These are phyloP conservation scores for Tragelaphus buxtoni DNA, from an alignment of 2,113 vertebrate genomes.

Conservation along the genomic window DNA sequence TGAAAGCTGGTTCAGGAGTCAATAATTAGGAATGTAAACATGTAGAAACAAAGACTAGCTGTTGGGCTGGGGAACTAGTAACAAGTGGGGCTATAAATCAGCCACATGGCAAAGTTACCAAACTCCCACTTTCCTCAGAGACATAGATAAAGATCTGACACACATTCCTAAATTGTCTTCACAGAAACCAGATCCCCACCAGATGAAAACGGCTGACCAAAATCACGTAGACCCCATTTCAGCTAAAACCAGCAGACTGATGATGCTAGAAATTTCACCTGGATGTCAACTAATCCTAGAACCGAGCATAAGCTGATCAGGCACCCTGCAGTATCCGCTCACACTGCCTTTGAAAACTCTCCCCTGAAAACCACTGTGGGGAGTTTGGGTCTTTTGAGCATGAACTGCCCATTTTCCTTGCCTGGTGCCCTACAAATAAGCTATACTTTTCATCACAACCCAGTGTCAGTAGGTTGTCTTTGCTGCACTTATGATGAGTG, in stretches of 20 bases:
- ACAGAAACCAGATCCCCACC: background rate
- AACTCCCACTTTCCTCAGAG: background rate
- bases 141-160: background rate
- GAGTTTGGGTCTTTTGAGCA: background rate
- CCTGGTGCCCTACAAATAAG: too few species aligned
- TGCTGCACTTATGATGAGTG: background rate
- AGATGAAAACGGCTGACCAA: background rate
- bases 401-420: background rate
- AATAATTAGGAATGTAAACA: background rate
- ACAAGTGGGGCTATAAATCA: background rate
- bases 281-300: background rate
- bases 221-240: background rate
- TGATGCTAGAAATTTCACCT: background rate
- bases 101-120: background rate
- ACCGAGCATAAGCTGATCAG: background rate
- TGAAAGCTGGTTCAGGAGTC: background rate
- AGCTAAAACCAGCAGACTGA: background rate
- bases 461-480: background rate
- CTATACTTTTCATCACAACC: background rate
- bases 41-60: background rate
- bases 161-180: background rate
- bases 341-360: background rate
- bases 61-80: background rate
- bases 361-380: background rate
- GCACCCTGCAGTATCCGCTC: background rate